Evolutionary conservation across 1,140 invertebrate genomes (phyloP).

Genomic region (Patella vulgata): DNA sequence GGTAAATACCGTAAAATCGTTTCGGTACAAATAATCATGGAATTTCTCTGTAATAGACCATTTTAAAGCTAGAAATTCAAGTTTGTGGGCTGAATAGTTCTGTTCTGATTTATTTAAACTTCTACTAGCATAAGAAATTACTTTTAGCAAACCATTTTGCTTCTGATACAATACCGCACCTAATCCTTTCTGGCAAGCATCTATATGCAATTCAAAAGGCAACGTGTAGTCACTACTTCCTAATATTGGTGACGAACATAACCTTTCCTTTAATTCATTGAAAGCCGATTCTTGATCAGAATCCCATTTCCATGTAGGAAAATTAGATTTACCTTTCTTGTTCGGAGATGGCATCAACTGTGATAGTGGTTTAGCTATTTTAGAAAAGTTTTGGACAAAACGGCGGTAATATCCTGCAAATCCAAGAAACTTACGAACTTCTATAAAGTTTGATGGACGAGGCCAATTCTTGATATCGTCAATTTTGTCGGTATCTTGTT

Average conservation of each 20-base stretch:
- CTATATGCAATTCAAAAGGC: slow-evolving; percentile 33
- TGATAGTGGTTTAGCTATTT: slow-evolving; percentile 14
- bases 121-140: slow-evolving; percentile 32
- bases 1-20: slow-evolving; percentile 21
- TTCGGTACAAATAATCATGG: slow-evolving; percentile 26
- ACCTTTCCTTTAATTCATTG: slow-evolving; percentile 29
- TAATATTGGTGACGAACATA: slow-evolving; percentile 33
- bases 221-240: slow-evolving; percentile 25
- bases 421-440: slow-evolving; percentile 53
- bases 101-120: slow-evolving; percentile 20
- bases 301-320: slow-evolving; percentile 14
- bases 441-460: slow-evolving; percentile 37
- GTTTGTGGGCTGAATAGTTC: slow-evolving; percentile 23
- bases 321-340: not conserved
- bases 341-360: slow-evolving; percentile 9
- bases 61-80: slow-evolving; percentile 23
- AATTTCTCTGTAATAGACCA: slow-evolving; percentile 23
- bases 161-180: slow-evolving; percentile 47
- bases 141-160: slow-evolving; percentile 30
- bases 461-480: slow-evolving; percentile 44
- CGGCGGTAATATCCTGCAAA: slow-evolving; percentile 59
- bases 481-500: slow-evolving; percentile 45
- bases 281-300: slow-evolving; percentile 25
- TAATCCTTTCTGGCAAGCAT: slow-evolving; percentile 34
- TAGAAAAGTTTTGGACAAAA: slow-evolving; percentile 49